Base-by-base conservation (phyloP, 2,113 vertebrate species). In the Hippocampus comes region DNA sequence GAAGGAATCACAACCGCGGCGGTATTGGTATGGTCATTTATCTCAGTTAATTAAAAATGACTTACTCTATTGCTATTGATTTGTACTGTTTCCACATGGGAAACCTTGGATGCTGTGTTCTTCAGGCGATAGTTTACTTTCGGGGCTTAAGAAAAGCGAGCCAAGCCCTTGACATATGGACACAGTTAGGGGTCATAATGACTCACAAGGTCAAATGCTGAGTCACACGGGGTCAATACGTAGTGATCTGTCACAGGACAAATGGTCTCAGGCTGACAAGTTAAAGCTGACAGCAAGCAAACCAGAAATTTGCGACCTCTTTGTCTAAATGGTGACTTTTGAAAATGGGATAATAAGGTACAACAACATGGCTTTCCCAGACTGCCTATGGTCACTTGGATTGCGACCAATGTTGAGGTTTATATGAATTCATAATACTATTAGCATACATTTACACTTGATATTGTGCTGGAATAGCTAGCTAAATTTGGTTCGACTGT, bases 201-300 rank as follows among this genome's bases (percentile, higher is more conserved):
- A 82, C 86, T 86, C 80, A 87, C 53, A 78, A 76, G 87, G 89
- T 90, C 86, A 89, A 82, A 73, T 49, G 70, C 65, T 82, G 70
- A 87, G 76, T 77, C 75, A 73, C 73, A 63, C 4, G 4, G 63
- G 68, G 73, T 88, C 83, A 88, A 71, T 73, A 79, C 34, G 48
- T 63, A 56, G 77, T 73, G 70, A 84, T 82, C 63, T 66, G 34
- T 72, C 73, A 77, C 55, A 43, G 55, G 66, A 80, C 74, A 74
- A 84, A 86, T 56, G 65, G 70, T 60, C 70, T 15, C 0, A 14
- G 23, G 30, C 43, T 77, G 70, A 68, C 41, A 68, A 73, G 63
- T 71, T 77, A 34, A 56, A 59, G 67, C 69, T 75, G 73, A 76
- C 61, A 74, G 71, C 57, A 68, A 65, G 53, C 74, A 67, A 82